phyloP scores from a whole-genome alignment of 2,113 vertebrate species.

The Scartelaos histophorus region DNA sequence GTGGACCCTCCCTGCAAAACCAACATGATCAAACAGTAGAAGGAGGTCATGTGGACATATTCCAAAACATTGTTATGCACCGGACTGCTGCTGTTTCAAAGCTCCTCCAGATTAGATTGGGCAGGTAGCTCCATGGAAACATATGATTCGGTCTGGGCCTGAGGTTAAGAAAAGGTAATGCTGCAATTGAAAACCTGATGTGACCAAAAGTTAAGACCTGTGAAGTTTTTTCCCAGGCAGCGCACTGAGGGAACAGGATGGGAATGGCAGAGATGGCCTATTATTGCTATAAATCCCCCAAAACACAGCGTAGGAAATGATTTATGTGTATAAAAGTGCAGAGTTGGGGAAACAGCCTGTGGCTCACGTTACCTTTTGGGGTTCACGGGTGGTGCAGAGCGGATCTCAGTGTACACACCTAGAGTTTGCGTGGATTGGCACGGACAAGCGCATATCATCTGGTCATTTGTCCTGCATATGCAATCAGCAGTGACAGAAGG shows the following conservation, averaged over 20 bases:
- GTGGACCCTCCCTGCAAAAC: slow-evolving; percentile 70
- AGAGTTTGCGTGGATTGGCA: slow-evolving; percentile 75
- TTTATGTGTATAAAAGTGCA: slow-evolving; percentile 76
- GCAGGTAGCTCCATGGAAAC: slow-evolving; percentile 67
- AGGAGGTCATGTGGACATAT: slow-evolving; percentile 59
- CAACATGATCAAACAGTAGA: slow-evolving; percentile 69
- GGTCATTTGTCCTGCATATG: slow-evolving; percentile 66
- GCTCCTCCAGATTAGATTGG: slow-evolving; percentile 53
- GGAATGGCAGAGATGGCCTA: slow-evolving; percentile 75
- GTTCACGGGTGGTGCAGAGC: slow-evolving; percentile 72
- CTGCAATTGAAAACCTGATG: slow-evolving; percentile 69
- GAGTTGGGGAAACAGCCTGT: slow-evolving; percentile 65
- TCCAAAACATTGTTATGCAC: slow-evolving; percentile 65
- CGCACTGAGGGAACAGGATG: slow-evolving; percentile 69
- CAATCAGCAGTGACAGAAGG: slow-evolving; percentile 57
- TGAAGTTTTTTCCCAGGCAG: slow-evolving; percentile 71
- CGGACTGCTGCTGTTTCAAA: slow-evolving; percentile 56
- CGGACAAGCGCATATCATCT: slow-evolving; percentile 65
- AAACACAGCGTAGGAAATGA: slow-evolving; percentile 79
- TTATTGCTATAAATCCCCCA: slow-evolving; percentile 76
- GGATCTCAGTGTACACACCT: slow-evolving; percentile 72
- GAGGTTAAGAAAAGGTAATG: slow-evolving; percentile 69
- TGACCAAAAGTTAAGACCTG: slow-evolving; percentile 74
- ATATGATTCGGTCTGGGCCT: slow-evolving; percentile 66
- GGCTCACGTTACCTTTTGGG: slow-evolving; percentile 75